Evolutionary conservation across 1,140 invertebrate species (phyloP), one percentile per base, ranked within the genome.

Genomic region (Campodea augens): DNA sequence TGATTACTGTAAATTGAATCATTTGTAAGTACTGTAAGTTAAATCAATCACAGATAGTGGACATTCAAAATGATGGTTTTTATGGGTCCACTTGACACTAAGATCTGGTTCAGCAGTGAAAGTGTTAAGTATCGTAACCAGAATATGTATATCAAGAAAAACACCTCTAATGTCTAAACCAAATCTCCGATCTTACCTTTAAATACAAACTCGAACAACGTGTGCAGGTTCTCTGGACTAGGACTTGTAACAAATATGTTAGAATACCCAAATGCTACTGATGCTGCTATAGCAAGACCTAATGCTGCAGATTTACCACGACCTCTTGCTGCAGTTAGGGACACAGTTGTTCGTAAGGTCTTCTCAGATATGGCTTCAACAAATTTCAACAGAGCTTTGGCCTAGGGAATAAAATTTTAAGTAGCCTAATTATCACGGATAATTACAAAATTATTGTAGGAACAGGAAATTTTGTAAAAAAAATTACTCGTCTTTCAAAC

Each of bases 171-270:
- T 4, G n/a, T n/a, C n/a, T n/a, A n/a, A n/a, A n/a, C n/a, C n/a
- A n/a, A n/a, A n/a, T n/a, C n/a, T 43, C 20, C 27, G 39, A 36
- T 47, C 21, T 54, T 55, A 66, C 68, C 83, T 72, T 97, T 98
- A 27, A 97, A 77, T 15, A 97, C 70, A 65, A 99, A 99, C 59
- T 98, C 87, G 66, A 99, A 99, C 1, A 99, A 66, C 0, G 93
- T 98, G 48, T 88, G 92, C 57, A 99, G 74, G 71, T 99, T 99
- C 61, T 99, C 95, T 2, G 93, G 93, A 60, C 86, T 88, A 1
- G 96, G 96, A 50, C 90, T 92, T 0, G 95, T 96, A 12, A 98
- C 89, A 66, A 93, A 98, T 40, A 99, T 87, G 60, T 98, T 98
- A 13, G 92, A 90, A 63, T 97, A 98, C 18, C 88, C 86, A 58